Base-by-base conservation (phyloP, 2,797 vertebrate species). In the Sebastes miniatus region DNA sequence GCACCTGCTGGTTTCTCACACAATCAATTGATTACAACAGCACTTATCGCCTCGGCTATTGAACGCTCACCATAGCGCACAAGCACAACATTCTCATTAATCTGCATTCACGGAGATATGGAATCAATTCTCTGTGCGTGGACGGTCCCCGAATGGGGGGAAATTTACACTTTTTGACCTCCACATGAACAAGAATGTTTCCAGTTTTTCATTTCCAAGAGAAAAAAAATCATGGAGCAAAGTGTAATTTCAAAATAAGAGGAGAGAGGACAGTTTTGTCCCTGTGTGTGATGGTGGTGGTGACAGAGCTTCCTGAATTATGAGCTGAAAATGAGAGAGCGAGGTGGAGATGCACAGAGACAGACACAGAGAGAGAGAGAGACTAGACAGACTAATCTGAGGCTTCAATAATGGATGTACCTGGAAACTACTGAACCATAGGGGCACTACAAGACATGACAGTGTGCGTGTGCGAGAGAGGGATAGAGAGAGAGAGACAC, bases 331-430 rank as follows among this genome's bases (percentile, higher is more conserved):
- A 77, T 78, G 80, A 69, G 71, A 75, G 72, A 70, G 80, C 7
- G 27, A 83, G 87, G 74, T 52, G 27, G 72, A 81, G 69, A 71
- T 24, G 57, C 58, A 85, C 22, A 54, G 22, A 69, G 22, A 75
- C 24, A 81, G 71, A 74, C 43, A 67, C 12, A 71, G 56, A 62
- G 73, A 79, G 74, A 64, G 66, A 64, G 66, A 71, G 80, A 80
- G 80, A 62, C 86, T 2, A 90, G 91, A 91, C 85, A 90, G 88
- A 83, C 83, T 85, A 88, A 92, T 92, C 87, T 91, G 65, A 68
- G 43, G 74, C 87, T 91, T 93, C 88, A 94, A 92, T 92, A 91
- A 94, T 93, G 87, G 75, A 93, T 93, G 89, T 67, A 89, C 83
- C 79, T 84, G 86, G 76, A 92, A 92, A 91, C 90, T 89, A 90